Base-by-base conservation (phyloP, 2,888 invertebrate genomes). In the Oxyscelio sp. region DNA sequence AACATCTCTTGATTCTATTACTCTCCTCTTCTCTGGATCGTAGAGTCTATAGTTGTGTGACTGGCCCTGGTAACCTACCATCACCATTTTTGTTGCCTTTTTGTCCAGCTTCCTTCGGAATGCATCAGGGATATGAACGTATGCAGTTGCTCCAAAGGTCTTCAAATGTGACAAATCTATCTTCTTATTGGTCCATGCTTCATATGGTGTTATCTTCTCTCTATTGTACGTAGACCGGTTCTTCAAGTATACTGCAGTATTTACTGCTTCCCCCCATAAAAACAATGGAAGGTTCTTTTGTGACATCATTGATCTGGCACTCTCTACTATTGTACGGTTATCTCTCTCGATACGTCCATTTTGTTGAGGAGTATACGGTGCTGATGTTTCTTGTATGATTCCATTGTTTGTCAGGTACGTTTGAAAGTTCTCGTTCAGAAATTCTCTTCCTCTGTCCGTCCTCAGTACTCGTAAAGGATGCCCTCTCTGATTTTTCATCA, bases 401-500 rank as follows among this genome's bases (percentile, higher is more conserved):
- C 34, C 34, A 34, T n/a, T n/a, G n/a, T n/a, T n/a, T n/a, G n/a
- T n/a, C n/a, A n/a, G n/a, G n/a, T 40, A 70, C 11, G 5, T 9
- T 24, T 70, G 54, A 40, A 79, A 40, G 0, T 34, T n/a, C 1
- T 22, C 5, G 21, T 81, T 81, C 1, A 31, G n/a, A 31, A 43
- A 81, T 31, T 86, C 84, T 0, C 43, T 65, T 13, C 90, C 88
- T 27, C 74, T 77, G 52, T 89, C 88, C n/a, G 59, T 54, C 19
- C 79, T 40, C 5, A 89, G 52, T 1, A 63, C 31, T 71, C 77
- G 65, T 2, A 88, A 87, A 9, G 74, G n/a, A 13, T 48, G 45
- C 4, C 79, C 83, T 43, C 59, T 34, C 27, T 83, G 80, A 34
- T 86, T 85, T n/a, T 13, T 34, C 9, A 85, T 48, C n/a, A 75